These are phyloP conservation scores for Festucalex cinctus DNA, from an alignment of 2,113 vertebrate genomes.

Conservation along the genomic window DNA sequence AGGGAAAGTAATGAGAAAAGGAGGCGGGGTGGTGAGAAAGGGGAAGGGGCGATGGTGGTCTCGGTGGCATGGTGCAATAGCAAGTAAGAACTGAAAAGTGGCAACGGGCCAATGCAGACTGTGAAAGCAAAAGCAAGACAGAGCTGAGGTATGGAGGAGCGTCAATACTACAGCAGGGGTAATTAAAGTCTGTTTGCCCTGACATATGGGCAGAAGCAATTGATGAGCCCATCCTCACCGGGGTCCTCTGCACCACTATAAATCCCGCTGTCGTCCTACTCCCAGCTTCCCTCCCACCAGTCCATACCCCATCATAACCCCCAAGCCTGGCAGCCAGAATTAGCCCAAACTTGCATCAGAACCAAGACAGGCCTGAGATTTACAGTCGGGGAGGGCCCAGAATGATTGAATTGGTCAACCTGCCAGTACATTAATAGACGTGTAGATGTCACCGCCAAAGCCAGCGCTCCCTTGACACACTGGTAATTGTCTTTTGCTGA, in stretches of 20 bases:
- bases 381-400: slow-evolving; percentile 24
- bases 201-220: slow-evolving; percentile 52
- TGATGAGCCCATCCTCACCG: slow-evolving; percentile 53
- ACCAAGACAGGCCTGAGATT: slow-evolving; percentile 15
- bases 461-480: slow-evolving; percentile 42
- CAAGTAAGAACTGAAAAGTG: slow-evolving; percentile 16
- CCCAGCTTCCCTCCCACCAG: slow-evolving; percentile 4
- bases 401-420: slow-evolving; percentile 35
- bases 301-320: slow-evolving; percentile 31
- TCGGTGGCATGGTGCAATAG: slow-evolving; percentile 26
- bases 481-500: slow-evolving; percentile 51
- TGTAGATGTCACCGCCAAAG: slow-evolving; percentile 48
- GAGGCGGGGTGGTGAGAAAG: not conserved
- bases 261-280: slow-evolving; percentile 46
- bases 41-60: slow-evolving; percentile 5
- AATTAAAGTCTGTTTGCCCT: slow-evolving; percentile 71
- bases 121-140: slow-evolving; percentile 49
- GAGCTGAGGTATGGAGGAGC: slow-evolving; percentile 42
- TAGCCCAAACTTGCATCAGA: slow-evolving; percentile 18
- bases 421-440: slow-evolving; percentile 47
- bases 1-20: slow-evolving; percentile 53
- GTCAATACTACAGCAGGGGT: slow-evolving; percentile 61
- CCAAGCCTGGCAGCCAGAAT: slow-evolving; percentile 1
- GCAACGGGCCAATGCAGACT: slow-evolving; percentile 38
- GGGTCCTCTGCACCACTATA: slow-evolving; percentile 57